A percentile compares a stretch with the other conserved stretches of the same genome.
Conservation (phyloP, 1,140 invertebrate species). For the Formica selysi region DNA sequence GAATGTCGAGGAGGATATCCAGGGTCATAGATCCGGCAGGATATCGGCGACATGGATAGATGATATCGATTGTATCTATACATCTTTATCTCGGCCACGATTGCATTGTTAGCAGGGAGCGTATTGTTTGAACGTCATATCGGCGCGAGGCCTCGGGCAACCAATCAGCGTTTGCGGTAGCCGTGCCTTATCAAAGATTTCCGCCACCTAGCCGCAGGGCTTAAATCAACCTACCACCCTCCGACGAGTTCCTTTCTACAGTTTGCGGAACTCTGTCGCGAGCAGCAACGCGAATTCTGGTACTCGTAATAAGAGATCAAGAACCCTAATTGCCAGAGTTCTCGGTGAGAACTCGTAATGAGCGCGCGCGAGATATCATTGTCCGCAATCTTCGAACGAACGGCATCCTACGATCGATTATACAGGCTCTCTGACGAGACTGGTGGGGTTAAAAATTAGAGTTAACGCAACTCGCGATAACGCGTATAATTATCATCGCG, state of each 20-base stretch:
- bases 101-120: slow-evolving; percentile 81
- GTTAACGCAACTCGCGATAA: slow-evolving; percentile 7
- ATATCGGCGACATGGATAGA: neutral
- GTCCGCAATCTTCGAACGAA: neutral
- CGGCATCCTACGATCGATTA: neutral
- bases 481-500: slow-evolving; percentile 19
- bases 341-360: slow-evolving; percentile 30
- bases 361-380: slow-evolving; percentile 27
- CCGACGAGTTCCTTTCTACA: slow-evolving; percentile 43
- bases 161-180: slow-evolving; percentile 77
- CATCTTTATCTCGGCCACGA: slow-evolving; percentile 80
- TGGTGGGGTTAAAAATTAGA: slow-evolving; percentile 10
- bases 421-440: neutral
- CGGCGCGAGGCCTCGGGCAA: slow-evolving; percentile 77
- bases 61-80: slow-evolving; percentile 67
- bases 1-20: neutral
- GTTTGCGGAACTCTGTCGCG: slow-evolving; percentile 40
- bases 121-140: slow-evolving; percentile 81
- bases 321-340: slow-evolving; percentile 41
- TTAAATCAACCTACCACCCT: slow-evolving; percentile 70
- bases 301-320: slow-evolving; percentile 47
- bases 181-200: slow-evolving; percentile 81
- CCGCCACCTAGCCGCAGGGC: slow-evolving; percentile 70
- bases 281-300: neutral
- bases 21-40: neutral